Percentiles rank a stretch among this genome's conserved stretches.
phyloP scores from a whole-genome alignment of 2,888 invertebrate genomes.

The Sinelater perroti region DNA sequence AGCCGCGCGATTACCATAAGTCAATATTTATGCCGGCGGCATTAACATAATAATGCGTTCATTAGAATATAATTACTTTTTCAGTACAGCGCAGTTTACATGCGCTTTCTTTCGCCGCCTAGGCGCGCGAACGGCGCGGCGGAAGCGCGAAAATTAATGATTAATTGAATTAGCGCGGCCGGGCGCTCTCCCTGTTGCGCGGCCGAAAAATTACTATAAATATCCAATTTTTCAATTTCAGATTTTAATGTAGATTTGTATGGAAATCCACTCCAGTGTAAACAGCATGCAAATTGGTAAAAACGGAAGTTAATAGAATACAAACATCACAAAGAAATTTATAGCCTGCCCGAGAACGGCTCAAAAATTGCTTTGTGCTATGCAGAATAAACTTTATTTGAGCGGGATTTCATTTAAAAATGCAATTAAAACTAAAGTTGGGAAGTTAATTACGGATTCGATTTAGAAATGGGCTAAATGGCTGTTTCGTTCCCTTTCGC shows the following conservation, averaged over 20 bases:
- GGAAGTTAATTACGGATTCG: slow-evolving; percentile 31
- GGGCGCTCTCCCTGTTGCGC: slow-evolving; percentile 16
- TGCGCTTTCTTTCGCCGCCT: neutral
- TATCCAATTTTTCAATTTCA: slow-evolving; percentile 49
- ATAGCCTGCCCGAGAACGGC: slow-evolving; percentile 40
- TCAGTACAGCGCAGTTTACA: slow-evolving; percentile 14
- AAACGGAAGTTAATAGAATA: slow-evolving; percentile 50
- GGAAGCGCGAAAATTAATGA: slow-evolving; percentile 17
- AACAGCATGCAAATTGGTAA: slow-evolving; percentile 51
- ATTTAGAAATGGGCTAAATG: slow-evolving; percentile 4
- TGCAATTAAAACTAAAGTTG: slow-evolving; percentile 33
- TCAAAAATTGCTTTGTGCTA: slow-evolving; percentile 39
- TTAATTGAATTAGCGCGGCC: slow-evolving; percentile 21
- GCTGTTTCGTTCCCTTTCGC: neutral
- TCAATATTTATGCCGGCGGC: slow-evolving; percentile 23
- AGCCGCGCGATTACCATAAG: slow-evolving; percentile 28
- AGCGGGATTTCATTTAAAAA: slow-evolving; percentile 36
- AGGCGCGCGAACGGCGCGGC: neutral
- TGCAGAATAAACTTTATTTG: slow-evolving; percentile 36
- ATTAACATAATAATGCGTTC: slow-evolving; percentile 33
- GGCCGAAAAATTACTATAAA: slow-evolving; percentile 35
- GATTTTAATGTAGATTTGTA: slow-evolving; percentile 48
- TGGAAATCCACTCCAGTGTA: slow-evolving; percentile 48
- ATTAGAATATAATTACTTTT: slow-evolving; percentile 27
- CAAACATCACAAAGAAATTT: slow-evolving; percentile 49